Percentiles rank a stretch among this genome's conserved stretches.
phyloP scores from a whole-genome alignment of 2,113 vertebrate genomes.

The Geothlypis trichas region DNA sequence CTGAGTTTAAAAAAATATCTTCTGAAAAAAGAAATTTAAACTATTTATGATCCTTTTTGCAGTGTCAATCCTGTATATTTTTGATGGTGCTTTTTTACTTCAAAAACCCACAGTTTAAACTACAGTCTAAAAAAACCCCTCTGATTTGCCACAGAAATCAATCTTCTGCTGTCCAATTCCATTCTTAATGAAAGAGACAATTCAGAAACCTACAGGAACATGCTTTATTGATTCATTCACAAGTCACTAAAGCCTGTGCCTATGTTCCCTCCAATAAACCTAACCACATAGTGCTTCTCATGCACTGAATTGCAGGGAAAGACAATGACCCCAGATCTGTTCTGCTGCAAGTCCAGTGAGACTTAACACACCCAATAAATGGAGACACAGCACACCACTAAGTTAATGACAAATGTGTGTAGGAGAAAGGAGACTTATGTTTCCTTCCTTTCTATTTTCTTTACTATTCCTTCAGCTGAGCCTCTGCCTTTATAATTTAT shows the following conservation, averaged over 20 bases:
- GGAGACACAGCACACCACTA: not conserved
- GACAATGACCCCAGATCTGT: not conserved
- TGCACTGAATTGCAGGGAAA: not conserved
- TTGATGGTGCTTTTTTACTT: not conserved
- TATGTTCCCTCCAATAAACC: not conserved
- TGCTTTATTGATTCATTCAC: slow-evolving; percentile 54
- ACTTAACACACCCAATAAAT: slow-evolving; percentile 11
- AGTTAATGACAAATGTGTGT: slow-evolving; percentile 26
- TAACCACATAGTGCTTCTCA: not conserved
- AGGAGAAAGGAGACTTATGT: slow-evolving; percentile 13
- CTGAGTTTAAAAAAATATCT: not conserved
- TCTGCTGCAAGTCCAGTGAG: slow-evolving; percentile 33
- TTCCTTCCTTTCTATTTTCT: not conserved
- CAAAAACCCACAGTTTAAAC: not conserved
- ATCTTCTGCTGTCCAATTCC: slow-evolving; percentile 18
- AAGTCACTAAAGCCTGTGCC: slow-evolving; percentile 25
- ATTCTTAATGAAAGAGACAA: slow-evolving; percentile 33
- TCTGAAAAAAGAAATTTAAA: not conserved
- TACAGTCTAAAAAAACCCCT: not conserved
- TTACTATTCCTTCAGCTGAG: slow-evolving; percentile 7
- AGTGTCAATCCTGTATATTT: not conserved
- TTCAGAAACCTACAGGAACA: slow-evolving; percentile 40
- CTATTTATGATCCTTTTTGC: not conserved
- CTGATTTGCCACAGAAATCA: slow-evolving; percentile 3
- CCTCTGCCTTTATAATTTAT: not conserved